These are phyloP conservation scores for Gasterosteus nipponicus DNA, from an alignment of 2,113 vertebrate genomes.

Conservation along the genomic window DNA sequence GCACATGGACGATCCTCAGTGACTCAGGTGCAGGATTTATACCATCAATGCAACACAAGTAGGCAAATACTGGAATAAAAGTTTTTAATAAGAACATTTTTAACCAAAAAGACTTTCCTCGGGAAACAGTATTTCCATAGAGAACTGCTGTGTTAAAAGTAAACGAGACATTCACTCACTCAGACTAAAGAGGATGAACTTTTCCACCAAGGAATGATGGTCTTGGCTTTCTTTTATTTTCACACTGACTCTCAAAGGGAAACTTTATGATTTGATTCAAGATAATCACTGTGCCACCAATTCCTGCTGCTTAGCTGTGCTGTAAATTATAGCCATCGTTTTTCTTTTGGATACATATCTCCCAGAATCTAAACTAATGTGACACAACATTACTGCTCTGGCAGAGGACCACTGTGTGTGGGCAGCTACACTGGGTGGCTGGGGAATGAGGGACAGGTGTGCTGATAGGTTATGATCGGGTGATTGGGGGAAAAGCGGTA, in stretches of 20 bases:
- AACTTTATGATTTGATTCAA: neutral
- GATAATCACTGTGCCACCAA: neutral
- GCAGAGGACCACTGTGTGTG: neutral
- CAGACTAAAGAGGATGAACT: neutral
- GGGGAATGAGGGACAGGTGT: constrained; percentile 27
- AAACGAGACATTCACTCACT: neutral
- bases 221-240: neutral
- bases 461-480: constrained; percentile 15
- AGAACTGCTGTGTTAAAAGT: neutral
- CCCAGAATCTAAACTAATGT: neutral
- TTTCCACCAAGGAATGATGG: neutral
- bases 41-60: constrained; percentile 14
- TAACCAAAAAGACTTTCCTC: neutral
- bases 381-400: constrained; percentile 23
- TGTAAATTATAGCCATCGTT: neutral
- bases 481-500: neutral
- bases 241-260: neutral
- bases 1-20: constrained; percentile 1
- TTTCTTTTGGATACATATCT: neutral
- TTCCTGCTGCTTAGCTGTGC: neutral
- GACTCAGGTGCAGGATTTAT: constrained; percentile 3
- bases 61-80: constrained; percentile 24
- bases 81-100: constrained; percentile 1
- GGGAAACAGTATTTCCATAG: neutral
- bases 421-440: constrained; percentile 11